phyloP scores from a whole-genome alignment of 2,888 invertebrate species.

The Ectropis crepuscularia region DNA sequence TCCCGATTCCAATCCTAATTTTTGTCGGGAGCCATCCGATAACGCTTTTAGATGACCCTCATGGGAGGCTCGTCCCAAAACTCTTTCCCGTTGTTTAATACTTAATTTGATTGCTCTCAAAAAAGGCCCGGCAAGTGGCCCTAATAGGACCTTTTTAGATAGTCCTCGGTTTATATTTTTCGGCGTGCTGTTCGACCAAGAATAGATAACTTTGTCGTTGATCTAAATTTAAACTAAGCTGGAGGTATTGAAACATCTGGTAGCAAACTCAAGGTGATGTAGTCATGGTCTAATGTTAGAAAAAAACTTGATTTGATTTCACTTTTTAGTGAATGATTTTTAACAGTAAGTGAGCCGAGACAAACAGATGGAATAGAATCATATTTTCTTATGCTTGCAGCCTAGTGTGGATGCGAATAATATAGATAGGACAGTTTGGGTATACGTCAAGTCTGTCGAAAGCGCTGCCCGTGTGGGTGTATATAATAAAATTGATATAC shows the following conservation, averaged over 20 bases:
- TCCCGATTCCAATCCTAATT: conserved; percentile 19
- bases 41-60: conserved; percentile 50
- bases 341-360: background rate
- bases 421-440: too few species aligned
- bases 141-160: conserved; percentile 25
- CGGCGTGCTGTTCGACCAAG: conserved; percentile 8
- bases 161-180: conserved; percentile 18
- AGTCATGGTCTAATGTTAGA: background rate
- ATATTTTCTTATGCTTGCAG: too few species aligned
- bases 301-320: background rate
- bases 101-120: conserved; percentile 49
- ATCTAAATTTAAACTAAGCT: conserved; percentile 3
- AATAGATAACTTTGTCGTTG: conserved; percentile 10
- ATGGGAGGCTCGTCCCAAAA: conserved; percentile 42
- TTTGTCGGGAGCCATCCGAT: conserved; percentile 35
- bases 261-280: conserved; percentile 10
- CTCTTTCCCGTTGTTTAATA: conserved; percentile 50
- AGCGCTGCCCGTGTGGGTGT: too few species aligned
- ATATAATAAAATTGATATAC: too few species aligned
- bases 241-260: conserved; percentile 19
- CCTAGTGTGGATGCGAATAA: too few species aligned
- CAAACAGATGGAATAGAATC: too few species aligned
- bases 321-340: background rate
- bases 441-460: too few species aligned
- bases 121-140: conserved; percentile 36